Evolutionary conservation across 2,888 invertebrate species (phyloP).

Genomic region (Emmelina monodactyla): DNA sequence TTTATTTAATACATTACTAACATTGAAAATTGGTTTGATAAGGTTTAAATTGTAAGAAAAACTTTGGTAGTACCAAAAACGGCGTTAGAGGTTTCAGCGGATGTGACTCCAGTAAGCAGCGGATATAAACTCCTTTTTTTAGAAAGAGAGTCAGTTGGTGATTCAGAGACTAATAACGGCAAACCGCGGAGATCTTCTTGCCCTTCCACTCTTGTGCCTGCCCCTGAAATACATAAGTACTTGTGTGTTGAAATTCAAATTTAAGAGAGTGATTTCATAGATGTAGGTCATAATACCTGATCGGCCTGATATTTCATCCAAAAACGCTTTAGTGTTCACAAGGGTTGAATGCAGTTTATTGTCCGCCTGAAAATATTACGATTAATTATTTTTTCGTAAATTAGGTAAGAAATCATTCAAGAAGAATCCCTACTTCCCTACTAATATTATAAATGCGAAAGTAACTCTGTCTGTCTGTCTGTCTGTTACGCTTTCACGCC

Average conservation of each 20-base stretch:
- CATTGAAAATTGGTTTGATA: not conserved
- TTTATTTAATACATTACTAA: not conserved
- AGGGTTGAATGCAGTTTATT: conserved; percentile 62
- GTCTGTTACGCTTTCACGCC: no score
- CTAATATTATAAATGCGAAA: no score
- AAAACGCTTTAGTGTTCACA: conserved; percentile 65
- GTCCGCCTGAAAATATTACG: conserved; percentile 69
- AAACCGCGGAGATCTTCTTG: conserved; percentile 70
- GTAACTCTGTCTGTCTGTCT: no score
- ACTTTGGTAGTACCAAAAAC: conserved; percentile 64
- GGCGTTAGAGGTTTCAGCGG: conserved; percentile 74
- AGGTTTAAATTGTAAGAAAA: not conserved
- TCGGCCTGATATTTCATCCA: conserved; percentile 69
- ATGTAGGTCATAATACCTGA: conserved; percentile 26
- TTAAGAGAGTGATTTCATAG: not conserved
- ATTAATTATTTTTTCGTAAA: no score
- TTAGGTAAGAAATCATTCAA: no score
- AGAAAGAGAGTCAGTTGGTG: conserved; percentile 68
- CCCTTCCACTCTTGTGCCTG: conserved; percentile 75
- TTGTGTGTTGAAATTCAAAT: no score
- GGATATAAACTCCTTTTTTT: conserved; percentile 66
- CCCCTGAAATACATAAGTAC: conserved; percentile 29
- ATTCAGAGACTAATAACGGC: conserved; percentile 70
- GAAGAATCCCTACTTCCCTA: no score
- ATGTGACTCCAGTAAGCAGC: conserved; percentile 75